Base-by-base conservation (phyloP, 2,797 vertebrate species). In the Tamandua tetradactyla region DNA sequence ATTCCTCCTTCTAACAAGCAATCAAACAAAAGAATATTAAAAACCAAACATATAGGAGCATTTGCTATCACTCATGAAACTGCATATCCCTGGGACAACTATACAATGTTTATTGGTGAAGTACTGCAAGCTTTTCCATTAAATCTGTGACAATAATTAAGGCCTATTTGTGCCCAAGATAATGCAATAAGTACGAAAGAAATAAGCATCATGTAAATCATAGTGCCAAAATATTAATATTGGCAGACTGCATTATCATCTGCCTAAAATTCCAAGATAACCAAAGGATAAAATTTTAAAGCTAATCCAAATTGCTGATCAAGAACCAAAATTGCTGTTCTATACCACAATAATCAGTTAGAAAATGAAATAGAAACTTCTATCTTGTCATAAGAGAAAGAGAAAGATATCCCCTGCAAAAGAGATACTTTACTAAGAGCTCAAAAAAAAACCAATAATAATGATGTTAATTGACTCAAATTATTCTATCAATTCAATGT, bases 31-130 rank as follows among this genome's bases (percentile, higher is more conserved):
- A 71, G 40, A 25, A 64, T 57, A 62, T 14, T 47, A 76, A 91
- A 68, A 55, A 30, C 40, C 9, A 75, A n/a, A n/a, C 87, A 62
- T 55, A 42, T 44, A 62, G 37, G 20, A 8, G 37, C 30, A 35
- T 75, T 93, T 90, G 68, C 86, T 83, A n/a, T n/a, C n/a, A 87
- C 11, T 25, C 75, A 75, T 69, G 62, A 76, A 69, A 55, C 13
- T 69, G 1, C 40, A 68, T 37, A 47, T 30, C 5, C 49, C 75
- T 7, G 5, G 80, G 49, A 80, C 27, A 69, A 85, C 10, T 69
- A 40, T 20, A 69, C 76, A 32, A 25, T 69, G 47, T 69, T 22
- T 83, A 15, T 30, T 69, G 13, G 66, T 40, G 13, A 76, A 69
- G 57, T 52, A 61, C 6, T 61, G 69, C 12, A 83, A 76, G 1